Percentiles rank a stretch among this genome's conserved stretches.
Evolutionary conservation across 2,113 vertebrate genomes (phyloP).

Genomic region (Urocolius indicus): DNA sequence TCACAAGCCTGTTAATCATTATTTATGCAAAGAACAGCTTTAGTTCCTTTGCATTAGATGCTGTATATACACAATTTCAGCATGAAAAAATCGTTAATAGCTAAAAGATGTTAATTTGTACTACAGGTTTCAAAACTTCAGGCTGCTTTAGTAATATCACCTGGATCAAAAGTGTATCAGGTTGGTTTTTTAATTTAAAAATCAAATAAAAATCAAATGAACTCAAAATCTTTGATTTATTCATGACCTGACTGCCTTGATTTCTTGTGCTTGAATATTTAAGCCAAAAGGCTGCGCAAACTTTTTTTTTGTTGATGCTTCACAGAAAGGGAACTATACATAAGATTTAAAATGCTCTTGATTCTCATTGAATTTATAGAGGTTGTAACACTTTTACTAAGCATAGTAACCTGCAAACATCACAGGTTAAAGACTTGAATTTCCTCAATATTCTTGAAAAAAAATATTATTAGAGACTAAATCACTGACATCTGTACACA

Average conservation of each 20-base stretch:
- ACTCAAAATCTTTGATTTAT: background rate
- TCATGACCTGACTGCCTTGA: background rate
- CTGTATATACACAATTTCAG: background rate
- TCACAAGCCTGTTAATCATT: background rate
- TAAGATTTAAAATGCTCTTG: background rate
- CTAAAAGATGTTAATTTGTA: background rate
- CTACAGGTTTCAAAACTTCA: background rate
- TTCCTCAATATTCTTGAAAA: background rate
- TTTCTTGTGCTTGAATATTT: background rate
- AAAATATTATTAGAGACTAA: background rate
- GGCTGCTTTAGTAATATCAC: background rate
- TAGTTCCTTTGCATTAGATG: background rate
- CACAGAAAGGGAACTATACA: background rate
- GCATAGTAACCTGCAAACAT: background rate
- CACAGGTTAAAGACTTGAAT: background rate
- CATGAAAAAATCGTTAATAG: background rate
- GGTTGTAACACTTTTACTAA: background rate
- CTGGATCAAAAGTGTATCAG: background rate
- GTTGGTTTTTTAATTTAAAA: background rate
- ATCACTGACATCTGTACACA: background rate
- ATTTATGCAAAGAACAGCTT: conserved; percentile 8
- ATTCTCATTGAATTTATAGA: background rate
- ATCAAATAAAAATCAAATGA: background rate
- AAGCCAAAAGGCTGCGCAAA: background rate
- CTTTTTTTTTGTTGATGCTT: background rate